Evolutionary conservation across 2,888 invertebrate species (phyloP).

Genomic region (Meiosimyza platycephala): DNA sequence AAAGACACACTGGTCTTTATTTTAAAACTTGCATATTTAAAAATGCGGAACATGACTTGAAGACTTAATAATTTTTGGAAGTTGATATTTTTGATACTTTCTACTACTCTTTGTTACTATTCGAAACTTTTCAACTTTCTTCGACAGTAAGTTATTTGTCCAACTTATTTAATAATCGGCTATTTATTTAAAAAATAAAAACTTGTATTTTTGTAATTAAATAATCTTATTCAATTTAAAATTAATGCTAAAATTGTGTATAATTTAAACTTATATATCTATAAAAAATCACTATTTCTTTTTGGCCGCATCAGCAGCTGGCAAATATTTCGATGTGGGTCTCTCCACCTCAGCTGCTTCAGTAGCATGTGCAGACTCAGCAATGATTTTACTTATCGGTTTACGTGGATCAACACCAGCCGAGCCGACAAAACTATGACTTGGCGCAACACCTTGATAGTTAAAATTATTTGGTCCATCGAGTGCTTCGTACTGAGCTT

Average conservation of each 20-base stretch:
- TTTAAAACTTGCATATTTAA: too few species aligned
- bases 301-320: slow-evolving; percentile 22
- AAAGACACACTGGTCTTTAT: too few species aligned
- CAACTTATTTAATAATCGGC: too few species aligned
- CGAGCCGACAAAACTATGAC: slow-evolving; percentile 42
- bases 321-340: slow-evolving; percentile 40
- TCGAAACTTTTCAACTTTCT: too few species aligned
- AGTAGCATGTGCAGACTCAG: background rate
- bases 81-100: too few species aligned
- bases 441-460: slow-evolving; percentile 46
- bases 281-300: too few species aligned
- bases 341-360: background rate
- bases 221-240: slow-evolving; percentile 17
- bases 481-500: slow-evolving; percentile 52
- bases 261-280: too few species aligned
- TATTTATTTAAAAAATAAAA: too few species aligned
- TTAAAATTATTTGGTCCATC: slow-evolving; percentile 49
- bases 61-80: too few species aligned
- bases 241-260: slow-evolving; percentile 11
- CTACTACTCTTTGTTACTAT: too few species aligned
- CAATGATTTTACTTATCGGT: background rate
- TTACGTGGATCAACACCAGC: background rate
- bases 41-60: too few species aligned
- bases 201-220: background rate
- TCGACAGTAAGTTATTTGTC: too few species aligned